Base-by-base conservation (phyloP, 2,888 invertebrate genomes). In the Hyposoter didymator region DNA sequence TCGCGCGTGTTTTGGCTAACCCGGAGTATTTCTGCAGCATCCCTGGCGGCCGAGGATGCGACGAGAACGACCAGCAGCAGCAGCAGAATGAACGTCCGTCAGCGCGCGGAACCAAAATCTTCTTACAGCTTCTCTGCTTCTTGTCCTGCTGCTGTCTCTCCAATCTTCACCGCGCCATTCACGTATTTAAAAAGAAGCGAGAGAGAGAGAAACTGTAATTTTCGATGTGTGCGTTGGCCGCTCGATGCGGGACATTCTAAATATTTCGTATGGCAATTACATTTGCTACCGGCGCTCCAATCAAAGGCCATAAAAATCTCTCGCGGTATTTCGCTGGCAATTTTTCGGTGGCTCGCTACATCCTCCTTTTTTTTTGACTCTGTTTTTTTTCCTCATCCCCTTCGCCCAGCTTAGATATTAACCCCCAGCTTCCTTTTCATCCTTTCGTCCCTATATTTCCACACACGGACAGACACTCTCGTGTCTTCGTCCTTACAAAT, bases 321-420 rank as follows among this genome's bases (percentile, higher is more conserved):
- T 89, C 89, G 90, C 85, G 90, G 90, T 89, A 90, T 90, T 89
- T 88, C 88, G 88, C 84, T 89, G 90, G 88, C 90, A 91, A 93
- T 93, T 92, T 93, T 93, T 93, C 93, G 90, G 92, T 93, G 91
- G 92, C 90, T 88, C 87, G 75, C 76, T 86, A 89, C 88, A 85
- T 89, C 87, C 84, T 80, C 52, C 87, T 55, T 32, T 28, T 70
- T 79, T 39, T 67, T 73, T 47, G 70, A 59, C 69, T 73, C 67
- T 76, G 69, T 64, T 87, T 59, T 35, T 19, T 28, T 28, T 32
- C 35, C 4, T 19, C 32, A 43, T 32, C 35, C 4, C 39, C 32
- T 52, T 17, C 43, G n/a, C n/a, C 2, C 22, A n/a, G 59, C 45
- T 66, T 72, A 85, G 82, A 87, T 89, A 89, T 88, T 89, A 84